Evolutionary conservation across 1,140 invertebrate genomes (phyloP).

Genomic region (Trichonephila clavata): DNA sequence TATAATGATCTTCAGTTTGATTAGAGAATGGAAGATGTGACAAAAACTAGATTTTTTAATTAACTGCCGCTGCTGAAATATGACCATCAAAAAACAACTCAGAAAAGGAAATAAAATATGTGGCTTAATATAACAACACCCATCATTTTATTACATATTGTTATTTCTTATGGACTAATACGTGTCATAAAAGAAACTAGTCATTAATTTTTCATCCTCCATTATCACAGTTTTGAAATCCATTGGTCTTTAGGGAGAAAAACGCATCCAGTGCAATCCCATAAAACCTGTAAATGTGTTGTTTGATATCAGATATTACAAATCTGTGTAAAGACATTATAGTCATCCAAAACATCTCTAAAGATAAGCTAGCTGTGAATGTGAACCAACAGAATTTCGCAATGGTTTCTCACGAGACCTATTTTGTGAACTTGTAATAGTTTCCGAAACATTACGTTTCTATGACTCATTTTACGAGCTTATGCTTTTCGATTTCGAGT

Average conservation of each 20-base stretch:
- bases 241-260: slow-evolving; percentile 22
- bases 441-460: slow-evolving; percentile 19
- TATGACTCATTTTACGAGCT: slow-evolving; percentile 21
- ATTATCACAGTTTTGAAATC: slow-evolving; percentile 19
- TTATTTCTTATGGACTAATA: not conserved
- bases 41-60: not conserved
- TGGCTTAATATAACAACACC: not conserved
- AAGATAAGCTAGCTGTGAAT: not conserved
- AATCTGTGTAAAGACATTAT: not conserved
- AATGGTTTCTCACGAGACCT: too few species aligned
- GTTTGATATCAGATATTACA: not conserved
- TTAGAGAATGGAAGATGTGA: not conserved
- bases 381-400: not conserved
- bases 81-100: not conserved
- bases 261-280: slow-evolving; percentile 3
- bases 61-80: not conserved
- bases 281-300: slow-evolving; percentile 43
- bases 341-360: not conserved
- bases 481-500: not conserved
- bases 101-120: not conserved
- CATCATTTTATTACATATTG: slow-evolving; percentile 19
- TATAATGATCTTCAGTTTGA: too few species aligned
- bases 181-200: not conserved
- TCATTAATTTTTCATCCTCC: not conserved
- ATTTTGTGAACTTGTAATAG: slow-evolving; percentile 21